Base-by-base conservation (phyloP, 2,888 invertebrate species). In the Strigamia maritima region DNA sequence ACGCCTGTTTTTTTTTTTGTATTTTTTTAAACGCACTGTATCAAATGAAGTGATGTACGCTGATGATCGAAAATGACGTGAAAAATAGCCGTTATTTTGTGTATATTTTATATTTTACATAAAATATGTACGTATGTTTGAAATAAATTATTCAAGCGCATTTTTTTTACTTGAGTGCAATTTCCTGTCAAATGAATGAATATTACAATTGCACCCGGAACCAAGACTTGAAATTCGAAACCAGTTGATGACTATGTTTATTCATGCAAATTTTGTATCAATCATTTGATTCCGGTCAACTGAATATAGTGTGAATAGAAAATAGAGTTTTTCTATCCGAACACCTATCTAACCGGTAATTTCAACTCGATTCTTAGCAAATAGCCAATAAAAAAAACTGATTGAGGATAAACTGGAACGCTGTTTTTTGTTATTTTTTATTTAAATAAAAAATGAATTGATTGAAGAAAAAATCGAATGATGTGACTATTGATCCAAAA, bases 181-280 rank as follows among this genome's bases (percentile, higher is more conserved):
- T 54, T 54, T 54, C 54, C 54, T 54, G 54, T 54, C 54, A 54
- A 12, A 54, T 54, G 54, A 54, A 54, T 54, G 54, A 54, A 54
- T 54, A 54, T 54, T 54, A 4, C 19, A 54, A 54, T 54, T 19
- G 54, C 54, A 54, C 54, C 54, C 54, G 54, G 54, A 54, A 54
- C 44, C 16, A 54, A 19, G 19, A n/a, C n/a, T 54, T 54, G 7
- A 8, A n/a, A 19, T 54, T 19, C 8, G 8, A 54, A 54, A 54
- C 54, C 54, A 54, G 54, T 54, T 54, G 54, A 54, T 54, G 54
- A 54, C 54, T 54, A 44, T 44, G 54, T 54, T 54, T 54, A 54
- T 54, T 54, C 54, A 54, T 54, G 54, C n/a, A 54, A 19, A 54
- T 54, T 54, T n/a, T 54, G 54, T 54, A 19, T 19, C 54, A 54